Base-by-base conservation (phyloP, 2,113 vertebrate genomes). In the Aramus guarauna region DNA sequence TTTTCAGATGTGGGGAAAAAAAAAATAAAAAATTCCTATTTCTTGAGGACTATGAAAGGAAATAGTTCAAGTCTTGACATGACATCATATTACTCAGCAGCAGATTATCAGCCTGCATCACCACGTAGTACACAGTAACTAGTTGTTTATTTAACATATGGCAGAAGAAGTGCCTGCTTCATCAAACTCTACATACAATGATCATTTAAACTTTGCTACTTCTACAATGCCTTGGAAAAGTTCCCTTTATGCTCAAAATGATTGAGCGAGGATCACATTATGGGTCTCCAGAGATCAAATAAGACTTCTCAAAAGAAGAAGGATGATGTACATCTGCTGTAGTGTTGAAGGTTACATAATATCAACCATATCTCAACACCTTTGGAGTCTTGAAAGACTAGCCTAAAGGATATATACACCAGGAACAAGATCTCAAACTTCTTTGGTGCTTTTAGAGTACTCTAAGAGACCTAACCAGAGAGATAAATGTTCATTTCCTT, bases 251-350 rank as follows among this genome's bases (percentile, higher is more conserved):
- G 15, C 29, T 67, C 72, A 91, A 52, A 88, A 74, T 16, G 2
- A 55, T 36, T 63, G 45, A 88, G 13, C 11, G 3, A 94, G 22
- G 68, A 59, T 82, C 41, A 32, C 15, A 23, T 93, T 88, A 76
- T 87, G 43, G 23, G 62, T 72, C 73, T 92, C 63, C 50, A 82
- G 86, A 90, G 77, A 80, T n/a, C 69, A 96, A 96, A 91, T 85
- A 77, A 88, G 73, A 63, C 58, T 94, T 91, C 66, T 81, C 24
- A 55, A 43, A 72, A 71, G 50, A 81, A 86, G 86, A 85, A 82
- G 41, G 24, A 47, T 34, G 1, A 89, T 23, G 26, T 66, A 29
- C 5, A 3, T 71, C 64, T 85, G 47, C 48, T 85, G 92, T 72
- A 76, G 26, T 59, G 58, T 63, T 85, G 69, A 69, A 67, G 56